Evolutionary conservation across 2,113 vertebrate genomes (phyloP).

Genomic region (Macquaria ambigua): DNA sequence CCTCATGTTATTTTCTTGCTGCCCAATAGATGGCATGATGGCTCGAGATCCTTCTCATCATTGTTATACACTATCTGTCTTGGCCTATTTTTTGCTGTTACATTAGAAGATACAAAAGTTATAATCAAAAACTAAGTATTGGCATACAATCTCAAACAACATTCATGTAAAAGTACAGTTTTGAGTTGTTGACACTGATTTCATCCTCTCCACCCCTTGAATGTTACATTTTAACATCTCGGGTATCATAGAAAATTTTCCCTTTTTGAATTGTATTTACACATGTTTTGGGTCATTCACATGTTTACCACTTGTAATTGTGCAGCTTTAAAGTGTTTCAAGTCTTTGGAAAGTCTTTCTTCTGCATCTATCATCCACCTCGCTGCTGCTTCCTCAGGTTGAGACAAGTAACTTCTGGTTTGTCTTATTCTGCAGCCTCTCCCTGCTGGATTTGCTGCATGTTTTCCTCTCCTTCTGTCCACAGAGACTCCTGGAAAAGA

Average conservation of each 20-base stretch:
- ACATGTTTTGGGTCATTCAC: not conserved
- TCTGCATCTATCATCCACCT: not conserved
- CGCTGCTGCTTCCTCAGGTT: conserved; percentile 40
- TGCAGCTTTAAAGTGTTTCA: not conserved
- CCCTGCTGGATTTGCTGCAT: conserved; percentile 35
- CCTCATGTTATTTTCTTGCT: not conserved
- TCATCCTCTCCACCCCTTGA: conserved; percentile 41
- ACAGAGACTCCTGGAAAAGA: conserved; percentile 42
- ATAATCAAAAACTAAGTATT: not conserved
- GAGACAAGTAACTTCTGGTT: conserved; percentile 61
- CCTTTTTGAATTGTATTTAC: conserved; percentile 10
- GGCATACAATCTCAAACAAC: not conserved
- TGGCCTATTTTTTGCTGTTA: not conserved
- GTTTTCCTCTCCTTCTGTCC: conserved; percentile 30
- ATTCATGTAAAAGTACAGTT: conserved; percentile 11
- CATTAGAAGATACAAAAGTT: not conserved
- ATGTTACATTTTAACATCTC: not conserved
- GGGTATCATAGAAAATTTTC: conserved; percentile 46
- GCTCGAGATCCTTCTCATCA: not conserved
- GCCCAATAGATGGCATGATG: not conserved
- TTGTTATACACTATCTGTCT: not conserved
- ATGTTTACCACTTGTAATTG: not conserved
- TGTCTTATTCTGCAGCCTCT: conserved; percentile 66
- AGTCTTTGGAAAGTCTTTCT: conserved; percentile 9
- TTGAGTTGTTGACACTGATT: not conserved